Percentiles rank a stretch among this genome's conserved stretches.
Conservation (phyloP, 2,797 vertebrate species). For the Choloepus didactylus region DNA sequence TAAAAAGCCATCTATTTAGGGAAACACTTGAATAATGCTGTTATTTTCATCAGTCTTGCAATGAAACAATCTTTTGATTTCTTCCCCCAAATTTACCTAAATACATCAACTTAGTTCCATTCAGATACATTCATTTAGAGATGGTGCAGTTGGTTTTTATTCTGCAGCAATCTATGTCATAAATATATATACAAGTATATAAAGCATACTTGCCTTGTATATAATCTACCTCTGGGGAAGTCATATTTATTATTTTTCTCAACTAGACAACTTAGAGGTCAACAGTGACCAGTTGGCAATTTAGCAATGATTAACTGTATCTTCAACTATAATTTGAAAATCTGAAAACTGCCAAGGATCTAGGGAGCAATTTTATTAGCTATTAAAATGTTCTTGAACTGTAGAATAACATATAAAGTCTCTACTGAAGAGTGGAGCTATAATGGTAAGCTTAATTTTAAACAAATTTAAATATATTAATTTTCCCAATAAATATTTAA, state of each 20-base stretch:
- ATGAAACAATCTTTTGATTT: background rate
- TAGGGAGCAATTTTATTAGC: constrained; percentile 57
- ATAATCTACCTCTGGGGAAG: background rate
- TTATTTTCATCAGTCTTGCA: constrained; percentile 13
- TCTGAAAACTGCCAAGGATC: constrained; percentile 65
- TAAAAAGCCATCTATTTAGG: constrained; percentile 32
- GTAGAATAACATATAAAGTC: constrained; percentile 60
- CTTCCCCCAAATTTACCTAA: constrained; percentile 4
- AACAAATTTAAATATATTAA: constrained; percentile 72
- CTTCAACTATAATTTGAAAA: constrained; percentile 68
- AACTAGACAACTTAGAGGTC: constrained; percentile 52
- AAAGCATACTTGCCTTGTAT: background rate
- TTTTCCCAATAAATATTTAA: constrained; percentile 76
- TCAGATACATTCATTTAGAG: background rate
- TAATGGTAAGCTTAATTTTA: constrained; percentile 69
- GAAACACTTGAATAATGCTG: background rate
- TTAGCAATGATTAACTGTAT: constrained; percentile 68
- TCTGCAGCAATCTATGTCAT: background rate
- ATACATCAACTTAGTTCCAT: background rate
- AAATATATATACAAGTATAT: background rate
- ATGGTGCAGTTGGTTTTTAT: background rate
- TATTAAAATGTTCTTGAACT: constrained; percentile 71
- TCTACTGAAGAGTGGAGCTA: constrained; percentile 23
- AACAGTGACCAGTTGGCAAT: constrained; percentile 58
- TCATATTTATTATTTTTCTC: constrained; percentile 60